Evolutionary conservation across 1,140 invertebrate species (phyloP).

Genomic region (Zaprionus taronus): DNA sequence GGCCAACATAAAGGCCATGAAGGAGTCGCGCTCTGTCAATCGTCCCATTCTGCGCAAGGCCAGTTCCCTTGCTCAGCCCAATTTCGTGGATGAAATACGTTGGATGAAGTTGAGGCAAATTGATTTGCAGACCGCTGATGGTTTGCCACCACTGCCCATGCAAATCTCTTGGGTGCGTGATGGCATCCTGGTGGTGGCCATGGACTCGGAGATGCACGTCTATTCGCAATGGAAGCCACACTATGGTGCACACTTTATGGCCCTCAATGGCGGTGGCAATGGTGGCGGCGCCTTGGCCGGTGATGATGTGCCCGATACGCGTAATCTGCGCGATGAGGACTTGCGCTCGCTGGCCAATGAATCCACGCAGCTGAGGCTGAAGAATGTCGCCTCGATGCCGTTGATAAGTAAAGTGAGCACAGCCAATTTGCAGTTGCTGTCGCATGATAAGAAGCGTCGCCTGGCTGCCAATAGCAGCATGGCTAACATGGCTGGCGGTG

Average conservation of each 20-base stretch:
- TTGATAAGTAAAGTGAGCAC: conserved; percentile 92
- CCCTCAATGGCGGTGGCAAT: conserved; percentile 49
- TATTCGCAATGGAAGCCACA: conserved; percentile 98
- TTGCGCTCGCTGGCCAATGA: conserved; percentile 90
- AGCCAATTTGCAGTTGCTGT: conserved; percentile 91
- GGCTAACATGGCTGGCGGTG: conserved; percentile 58
- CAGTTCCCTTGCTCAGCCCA: conserved; percentile 92
- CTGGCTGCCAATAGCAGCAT: conserved; percentile 66
- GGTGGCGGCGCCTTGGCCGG: conserved; percentile 2
- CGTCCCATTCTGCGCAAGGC: conserved; percentile 93
- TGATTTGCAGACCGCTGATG: conserved; percentile 96
- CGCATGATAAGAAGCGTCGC: conserved; percentile 87
- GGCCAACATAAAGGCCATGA: conserved; percentile 94
- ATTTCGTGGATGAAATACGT: conserved; percentile 93
- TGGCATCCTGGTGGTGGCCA: conserved; percentile 98
- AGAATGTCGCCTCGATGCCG: conserved; percentile 91
- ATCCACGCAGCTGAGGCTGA: conserved; percentile 88
- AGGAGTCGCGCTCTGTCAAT: conserved; percentile 91
- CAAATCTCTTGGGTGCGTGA: conserved; percentile 99
- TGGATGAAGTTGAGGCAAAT: conserved; percentile 98
- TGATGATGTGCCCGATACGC: conserved; percentile 86
- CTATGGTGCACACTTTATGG: conserved; percentile 53
- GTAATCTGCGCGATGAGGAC: conserved; percentile 92
- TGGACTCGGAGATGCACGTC: conserved; percentile 99
- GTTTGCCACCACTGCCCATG: conserved; percentile 97